Conservation (phyloP, 2,113 vertebrate genomes). For the Sterrhoptilus dennistouni region DNA sequence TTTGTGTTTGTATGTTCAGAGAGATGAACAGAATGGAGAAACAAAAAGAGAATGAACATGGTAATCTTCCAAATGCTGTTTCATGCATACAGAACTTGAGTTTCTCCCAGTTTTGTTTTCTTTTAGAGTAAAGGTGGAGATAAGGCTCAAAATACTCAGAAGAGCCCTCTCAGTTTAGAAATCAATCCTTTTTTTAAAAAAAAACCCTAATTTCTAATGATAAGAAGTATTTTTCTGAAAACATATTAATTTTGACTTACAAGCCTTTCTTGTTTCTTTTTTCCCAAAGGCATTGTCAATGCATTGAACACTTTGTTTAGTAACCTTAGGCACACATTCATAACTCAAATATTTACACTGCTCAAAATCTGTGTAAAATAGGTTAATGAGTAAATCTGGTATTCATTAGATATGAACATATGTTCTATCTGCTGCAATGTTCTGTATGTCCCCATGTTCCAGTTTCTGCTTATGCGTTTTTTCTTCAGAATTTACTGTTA, state of each 20-base stretch:
- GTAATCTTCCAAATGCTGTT: slow-evolving; percentile 8
- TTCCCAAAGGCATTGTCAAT: slow-evolving; percentile 10
- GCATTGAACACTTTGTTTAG: not conserved
- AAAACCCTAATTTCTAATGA: not conserved
- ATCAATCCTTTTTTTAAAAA: fast-evolving
- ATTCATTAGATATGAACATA: not conserved
- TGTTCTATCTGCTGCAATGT: not conserved
- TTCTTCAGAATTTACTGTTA: not conserved
- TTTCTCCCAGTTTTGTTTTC: not conserved
- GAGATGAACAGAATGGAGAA: not conserved
- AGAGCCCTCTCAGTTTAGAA: not conserved
- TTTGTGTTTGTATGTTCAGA: not conserved
- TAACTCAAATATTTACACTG: slow-evolving; percentile 16
- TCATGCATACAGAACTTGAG: not conserved
- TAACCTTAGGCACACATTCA: not conserved
- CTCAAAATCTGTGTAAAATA: slow-evolving; percentile 1
- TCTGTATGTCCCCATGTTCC: not conserved
- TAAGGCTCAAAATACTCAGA: slow-evolving; percentile 22
- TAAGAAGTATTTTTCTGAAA: slow-evolving; percentile 2
- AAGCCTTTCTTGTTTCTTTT: not conserved
- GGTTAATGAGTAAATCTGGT: not conserved
- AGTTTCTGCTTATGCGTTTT: not conserved
- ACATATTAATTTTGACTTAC: slow-evolving; percentile 25
- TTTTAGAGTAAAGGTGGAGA: not conserved
- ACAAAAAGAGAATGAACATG: not conserved